These are phyloP conservation scores for Fopius arisanus DNA, from an alignment of 1,140 invertebrate genomes.

Conservation along the genomic window DNA sequence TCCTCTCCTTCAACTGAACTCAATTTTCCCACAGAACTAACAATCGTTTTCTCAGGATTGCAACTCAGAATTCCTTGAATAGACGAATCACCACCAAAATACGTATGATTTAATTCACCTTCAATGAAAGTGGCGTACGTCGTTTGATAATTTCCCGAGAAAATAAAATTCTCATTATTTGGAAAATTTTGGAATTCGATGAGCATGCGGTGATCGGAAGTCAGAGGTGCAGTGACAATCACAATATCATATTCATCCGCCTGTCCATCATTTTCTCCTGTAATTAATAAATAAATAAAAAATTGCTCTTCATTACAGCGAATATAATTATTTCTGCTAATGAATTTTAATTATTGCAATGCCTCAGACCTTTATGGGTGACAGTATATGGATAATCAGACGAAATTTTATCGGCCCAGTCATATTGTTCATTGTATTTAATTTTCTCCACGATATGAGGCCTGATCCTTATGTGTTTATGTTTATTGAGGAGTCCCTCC, in stretches of 20 bases:
- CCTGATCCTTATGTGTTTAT: not conserved
- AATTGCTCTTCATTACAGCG: no score
- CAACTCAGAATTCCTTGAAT: constrained; percentile 65
- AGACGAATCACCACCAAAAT: constrained; percentile 60
- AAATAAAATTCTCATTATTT: constrained; percentile 35
- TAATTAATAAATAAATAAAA: constrained; percentile 30
- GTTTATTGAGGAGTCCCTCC: not conserved
- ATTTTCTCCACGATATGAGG: not conserved
- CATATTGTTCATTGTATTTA: constrained; percentile 42
- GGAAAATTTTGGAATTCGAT: constrained; percentile 56
- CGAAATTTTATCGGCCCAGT: not conserved
- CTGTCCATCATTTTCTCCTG: constrained; percentile 39
- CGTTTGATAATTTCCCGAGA: constrained; percentile 64
- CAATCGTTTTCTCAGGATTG: constrained; percentile 55
- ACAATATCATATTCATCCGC: constrained; percentile 68
- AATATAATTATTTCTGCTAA: no score
- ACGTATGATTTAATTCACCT: constrained; percentile 62
- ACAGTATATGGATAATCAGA: not conserved
- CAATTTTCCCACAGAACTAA: constrained; percentile 59
- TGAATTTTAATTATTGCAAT: not conserved
- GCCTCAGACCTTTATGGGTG: not conserved
- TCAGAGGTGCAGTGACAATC: constrained; percentile 69
- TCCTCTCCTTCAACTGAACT: constrained; percentile 56
- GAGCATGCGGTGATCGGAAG: constrained; percentile 52
- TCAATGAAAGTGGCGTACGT: constrained; percentile 70